Conservation (phyloP, 2,888 invertebrate genomes). For the Frankliniella intonsa region DNA sequence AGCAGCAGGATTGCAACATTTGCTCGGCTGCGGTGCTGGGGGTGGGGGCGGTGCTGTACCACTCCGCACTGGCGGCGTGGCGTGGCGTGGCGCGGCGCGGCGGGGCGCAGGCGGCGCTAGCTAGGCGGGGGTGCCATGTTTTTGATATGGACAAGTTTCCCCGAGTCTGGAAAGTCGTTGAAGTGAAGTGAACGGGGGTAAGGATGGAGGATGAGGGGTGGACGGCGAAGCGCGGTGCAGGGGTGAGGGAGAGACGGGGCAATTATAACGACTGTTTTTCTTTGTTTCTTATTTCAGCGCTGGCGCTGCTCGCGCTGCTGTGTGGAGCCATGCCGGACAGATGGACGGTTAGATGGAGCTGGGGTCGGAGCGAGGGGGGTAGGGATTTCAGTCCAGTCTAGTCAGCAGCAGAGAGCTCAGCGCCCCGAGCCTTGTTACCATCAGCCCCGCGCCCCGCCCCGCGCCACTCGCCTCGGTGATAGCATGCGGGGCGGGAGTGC, state of each 20-base stretch:
- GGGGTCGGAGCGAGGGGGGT: neutral
- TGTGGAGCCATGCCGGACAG: neutral
- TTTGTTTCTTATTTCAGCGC: neutral
- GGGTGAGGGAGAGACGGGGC: neutral
- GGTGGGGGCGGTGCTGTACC: neutral
- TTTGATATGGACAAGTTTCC: constrained; percentile 22
- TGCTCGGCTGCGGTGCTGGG: neutral
- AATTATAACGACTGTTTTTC: constrained; percentile 24
- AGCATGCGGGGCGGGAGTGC: too few species aligned
- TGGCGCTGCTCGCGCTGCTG: too few species aligned
- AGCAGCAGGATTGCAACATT: constrained; percentile 22
- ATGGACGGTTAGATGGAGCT: neutral
- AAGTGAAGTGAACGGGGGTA: constrained; percentile 6
- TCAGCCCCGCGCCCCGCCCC: too few species aligned
- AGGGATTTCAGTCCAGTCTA: neutral
- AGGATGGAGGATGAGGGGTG: too few species aligned
- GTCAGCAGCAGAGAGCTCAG: neutral
- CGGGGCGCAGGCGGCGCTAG: neutral
- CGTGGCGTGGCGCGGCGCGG: neutral
- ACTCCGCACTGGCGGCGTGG: neutral
- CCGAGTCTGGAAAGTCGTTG: constrained; percentile 22
- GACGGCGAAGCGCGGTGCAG: neutral
- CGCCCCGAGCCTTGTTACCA: too few species aligned
- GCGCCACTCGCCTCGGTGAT: too few species aligned
- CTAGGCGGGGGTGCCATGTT: constrained; percentile 8